Evolutionary conservation across 1,140 invertebrate genomes (phyloP).

Genomic region (Trissolcus basalis): DNA sequence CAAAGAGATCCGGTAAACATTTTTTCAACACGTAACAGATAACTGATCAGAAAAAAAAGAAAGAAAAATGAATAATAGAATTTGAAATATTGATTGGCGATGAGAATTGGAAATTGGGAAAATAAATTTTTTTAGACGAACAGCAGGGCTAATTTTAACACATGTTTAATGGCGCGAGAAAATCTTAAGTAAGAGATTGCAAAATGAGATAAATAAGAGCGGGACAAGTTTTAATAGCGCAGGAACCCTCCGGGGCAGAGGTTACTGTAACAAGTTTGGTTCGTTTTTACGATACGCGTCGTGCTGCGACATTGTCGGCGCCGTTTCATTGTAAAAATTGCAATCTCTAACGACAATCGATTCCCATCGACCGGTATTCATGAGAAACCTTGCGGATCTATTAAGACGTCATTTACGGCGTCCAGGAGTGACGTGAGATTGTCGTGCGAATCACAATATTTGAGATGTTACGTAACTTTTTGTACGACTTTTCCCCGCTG

Average conservation of each 20-base stretch:
- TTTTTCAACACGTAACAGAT: too few relatives aligned
- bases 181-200: slow-evolving; percentile 46
- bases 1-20: too few relatives aligned
- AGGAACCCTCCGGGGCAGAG: slow-evolving; percentile 20
- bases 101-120: too few relatives aligned
- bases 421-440: slow-evolving; percentile 5
- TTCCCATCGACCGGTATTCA: slow-evolving; percentile 44
- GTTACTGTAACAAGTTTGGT: slow-evolving; percentile 54
- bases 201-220: slow-evolving; percentile 28
- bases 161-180: slow-evolving; percentile 40
- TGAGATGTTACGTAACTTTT: slow-evolving; percentile 25
- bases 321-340: slow-evolving; percentile 43
- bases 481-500: slow-evolving; percentile 10
- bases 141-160: slow-evolving; percentile 27
- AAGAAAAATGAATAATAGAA: too few relatives aligned
- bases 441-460: slow-evolving; percentile 27
- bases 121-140: too few relatives aligned
- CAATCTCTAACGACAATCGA: slow-evolving; percentile 54
- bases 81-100: too few relatives aligned
- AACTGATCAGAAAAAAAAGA: too few relatives aligned
- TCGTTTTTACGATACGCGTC: slow-evolving; percentile 49
- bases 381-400: slow-evolving; percentile 37
- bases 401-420: slow-evolving; percentile 19
- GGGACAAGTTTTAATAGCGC: slow-evolving; percentile 33
- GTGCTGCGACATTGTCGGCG: slow-evolving; percentile 61